These are phyloP conservation scores for Nasonia longicornis DNA, from an alignment of 1,140 invertebrate genomes.

Conservation along the genomic window DNA sequence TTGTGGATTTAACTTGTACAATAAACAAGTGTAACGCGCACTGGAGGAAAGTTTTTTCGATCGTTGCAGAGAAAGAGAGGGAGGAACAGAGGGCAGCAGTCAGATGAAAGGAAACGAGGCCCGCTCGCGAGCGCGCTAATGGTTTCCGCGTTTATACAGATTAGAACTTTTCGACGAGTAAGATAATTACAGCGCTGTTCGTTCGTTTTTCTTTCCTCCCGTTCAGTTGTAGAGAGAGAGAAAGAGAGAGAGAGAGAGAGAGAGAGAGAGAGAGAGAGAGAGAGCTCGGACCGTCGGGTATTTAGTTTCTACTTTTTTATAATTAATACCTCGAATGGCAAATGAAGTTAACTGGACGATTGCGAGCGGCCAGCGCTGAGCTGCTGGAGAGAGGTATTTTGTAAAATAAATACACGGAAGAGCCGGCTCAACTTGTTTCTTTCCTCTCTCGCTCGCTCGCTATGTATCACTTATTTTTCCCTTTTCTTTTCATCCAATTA, in stretches of 20 bases:
- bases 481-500: conserved; percentile 35
- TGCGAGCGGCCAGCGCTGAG: conserved; percentile 20
- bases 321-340: conserved; percentile 66
- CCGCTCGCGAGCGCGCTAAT: conserved; percentile 50
- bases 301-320: conserved; percentile 68
- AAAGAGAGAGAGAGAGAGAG: neutral
- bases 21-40: conserved; percentile 31
- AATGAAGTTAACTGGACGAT: conserved; percentile 59
- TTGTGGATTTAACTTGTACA: conserved; percentile 7
- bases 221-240: conserved; percentile 37
- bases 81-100: conserved; percentile 14
- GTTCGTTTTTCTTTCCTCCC: conserved; percentile 51
- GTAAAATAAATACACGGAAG: conserved; percentile 60
- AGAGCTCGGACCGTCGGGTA: conserved; percentile 56
- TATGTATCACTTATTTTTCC: conserved; percentile 29
- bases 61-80: neutral
- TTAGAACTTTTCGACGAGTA: conserved; percentile 65
- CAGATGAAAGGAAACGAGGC: conserved; percentile 52
- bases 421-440: conserved; percentile 41
- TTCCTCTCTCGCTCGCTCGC: conserved; percentile 28
- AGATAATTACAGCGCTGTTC: conserved; percentile 63
- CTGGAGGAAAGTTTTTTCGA: conserved; percentile 25
- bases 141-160: conserved; percentile 62
- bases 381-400: conserved; percentile 52
- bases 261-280: conserved; percentile 19